These are phyloP conservation scores for Meriones psammophilus DNA, from an alignment of 2,797 vertebrate genomes.

Conservation along the genomic window DNA sequence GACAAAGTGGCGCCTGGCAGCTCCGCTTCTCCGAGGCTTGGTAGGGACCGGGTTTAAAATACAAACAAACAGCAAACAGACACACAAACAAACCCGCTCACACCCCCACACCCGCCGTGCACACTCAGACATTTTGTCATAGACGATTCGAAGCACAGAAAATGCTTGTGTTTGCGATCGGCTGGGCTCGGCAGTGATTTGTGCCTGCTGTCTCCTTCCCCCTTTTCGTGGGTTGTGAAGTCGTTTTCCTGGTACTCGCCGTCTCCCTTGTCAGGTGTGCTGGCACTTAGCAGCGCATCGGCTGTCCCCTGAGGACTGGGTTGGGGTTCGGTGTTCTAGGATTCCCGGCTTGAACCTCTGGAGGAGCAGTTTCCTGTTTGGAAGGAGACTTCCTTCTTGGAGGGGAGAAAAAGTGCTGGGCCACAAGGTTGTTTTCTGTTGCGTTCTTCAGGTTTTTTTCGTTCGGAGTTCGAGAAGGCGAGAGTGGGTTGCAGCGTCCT, in stretches of 20 bases:
- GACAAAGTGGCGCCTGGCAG: slow-evolving; percentile 3
- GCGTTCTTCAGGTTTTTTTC: slow-evolving; percentile 31
- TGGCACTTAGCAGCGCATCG: background rate
- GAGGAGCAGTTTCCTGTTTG: slow-evolving; percentile 81
- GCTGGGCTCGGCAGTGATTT: background rate
- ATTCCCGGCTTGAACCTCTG: slow-evolving; percentile 23
- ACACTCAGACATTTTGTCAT: background rate
- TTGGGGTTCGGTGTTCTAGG: slow-evolving; percentile 12
- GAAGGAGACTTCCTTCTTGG: slow-evolving; percentile 75
- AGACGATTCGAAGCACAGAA: background rate
- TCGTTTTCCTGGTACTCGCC: background rate
- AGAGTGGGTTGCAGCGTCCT: background rate
- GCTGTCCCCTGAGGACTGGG: background rate
- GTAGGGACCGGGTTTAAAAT: background rate
- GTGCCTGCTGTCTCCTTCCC: background rate
- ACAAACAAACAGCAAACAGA: too few relatives aligned
- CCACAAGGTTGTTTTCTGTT: slow-evolving; percentile 21
- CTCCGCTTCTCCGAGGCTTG: background rate
- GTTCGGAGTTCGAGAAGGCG: background rate
- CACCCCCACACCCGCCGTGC: background rate
- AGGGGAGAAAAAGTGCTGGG: slow-evolving; percentile 64
- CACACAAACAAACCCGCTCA: background rate
- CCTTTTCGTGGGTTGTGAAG: background rate
- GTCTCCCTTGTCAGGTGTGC: background rate
- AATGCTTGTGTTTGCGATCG: background rate